phyloP scores from a whole-genome alignment of 2,888 invertebrate genomes.

The Brenthis ino region DNA sequence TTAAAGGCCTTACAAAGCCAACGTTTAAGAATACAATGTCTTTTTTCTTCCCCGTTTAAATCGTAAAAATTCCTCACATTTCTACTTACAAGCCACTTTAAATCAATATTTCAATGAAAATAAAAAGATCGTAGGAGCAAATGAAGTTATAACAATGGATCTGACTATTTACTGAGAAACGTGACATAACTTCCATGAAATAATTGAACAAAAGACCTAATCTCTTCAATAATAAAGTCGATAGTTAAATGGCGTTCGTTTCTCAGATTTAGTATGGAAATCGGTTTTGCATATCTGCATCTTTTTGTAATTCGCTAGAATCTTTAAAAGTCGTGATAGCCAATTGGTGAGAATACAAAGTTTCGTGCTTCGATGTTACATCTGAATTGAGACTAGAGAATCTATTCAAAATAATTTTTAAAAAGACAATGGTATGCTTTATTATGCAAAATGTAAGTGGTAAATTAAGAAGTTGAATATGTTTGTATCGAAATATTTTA shows the following conservation, averaged over 20 bases:
- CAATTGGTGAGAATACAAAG: constrained; percentile 30
- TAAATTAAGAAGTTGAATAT: too few relatives aligned
- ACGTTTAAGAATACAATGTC: constrained; percentile 29
- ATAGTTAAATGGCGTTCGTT: background rate
- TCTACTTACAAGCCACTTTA: constrained; percentile 72
- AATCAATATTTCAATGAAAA: constrained; percentile 75
- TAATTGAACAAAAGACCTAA: constrained; percentile 1
- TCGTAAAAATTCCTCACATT: constrained; percentile 77
- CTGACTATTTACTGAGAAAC: constrained; percentile 10
- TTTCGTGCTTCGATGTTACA: constrained; percentile 18
- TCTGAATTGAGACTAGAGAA: background rate
- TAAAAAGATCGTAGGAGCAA: constrained; percentile 61
- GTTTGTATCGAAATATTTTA: too few relatives aligned
- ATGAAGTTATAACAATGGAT: constrained; percentile 79
- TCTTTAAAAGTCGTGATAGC: constrained; percentile 35
- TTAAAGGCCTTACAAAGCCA: constrained; percentile 40
- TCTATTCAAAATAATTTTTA: background rate
- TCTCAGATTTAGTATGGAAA: constrained; percentile 34
- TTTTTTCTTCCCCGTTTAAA: constrained; percentile 56
- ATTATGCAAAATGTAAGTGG: too few relatives aligned
- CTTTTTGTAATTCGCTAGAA: constrained; percentile 35
- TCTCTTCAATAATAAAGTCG: accelerated
- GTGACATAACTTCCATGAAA: constrained; percentile 23
- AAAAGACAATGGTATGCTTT: background rate
- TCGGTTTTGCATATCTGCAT: constrained; percentile 37